These are phyloP conservation scores for Matsumyia berberina DNA, from an alignment of 2,888 invertebrate genomes.

Conservation along the genomic window DNA sequence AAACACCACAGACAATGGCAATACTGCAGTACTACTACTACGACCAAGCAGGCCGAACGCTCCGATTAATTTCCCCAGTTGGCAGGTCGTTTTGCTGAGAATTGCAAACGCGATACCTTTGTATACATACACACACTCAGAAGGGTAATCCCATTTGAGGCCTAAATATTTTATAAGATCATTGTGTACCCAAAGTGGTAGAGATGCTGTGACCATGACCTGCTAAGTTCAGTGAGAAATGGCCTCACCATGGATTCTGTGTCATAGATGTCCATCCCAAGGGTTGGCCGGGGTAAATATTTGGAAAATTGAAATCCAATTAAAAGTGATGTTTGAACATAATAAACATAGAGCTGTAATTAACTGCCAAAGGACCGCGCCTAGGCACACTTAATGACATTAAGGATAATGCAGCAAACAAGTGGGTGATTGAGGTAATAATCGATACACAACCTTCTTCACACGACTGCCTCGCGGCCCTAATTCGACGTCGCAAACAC, in stretches of 20 bases:
- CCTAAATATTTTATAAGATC: constrained; percentile 11
- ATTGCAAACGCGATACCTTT: neutral
- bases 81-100: neutral
- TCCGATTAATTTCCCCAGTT: constrained; percentile 32
- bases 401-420: neutral
- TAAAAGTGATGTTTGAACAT: neutral
- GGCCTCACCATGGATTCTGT: neutral
- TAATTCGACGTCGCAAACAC: neutral
- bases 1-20: neutral
- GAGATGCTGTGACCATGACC: neutral
- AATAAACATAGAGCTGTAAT: neutral
- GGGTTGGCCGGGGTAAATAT: neutral
- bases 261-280: neutral
- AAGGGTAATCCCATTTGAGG: neutral
- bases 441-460: neutral
- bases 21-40: neutral
- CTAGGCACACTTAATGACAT: neutral
- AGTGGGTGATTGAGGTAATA: neutral
- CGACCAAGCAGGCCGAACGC: neutral
- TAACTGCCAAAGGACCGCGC: neutral
- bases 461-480: neutral
- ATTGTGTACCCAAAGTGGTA: neutral
- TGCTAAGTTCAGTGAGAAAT: neutral
- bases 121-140: neutral
- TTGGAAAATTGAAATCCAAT: neutral